These are phyloP conservation scores for Reticulitermes lucifugus DNA, from an alignment of 2,888 invertebrate species.

Conservation along the genomic window DNA sequence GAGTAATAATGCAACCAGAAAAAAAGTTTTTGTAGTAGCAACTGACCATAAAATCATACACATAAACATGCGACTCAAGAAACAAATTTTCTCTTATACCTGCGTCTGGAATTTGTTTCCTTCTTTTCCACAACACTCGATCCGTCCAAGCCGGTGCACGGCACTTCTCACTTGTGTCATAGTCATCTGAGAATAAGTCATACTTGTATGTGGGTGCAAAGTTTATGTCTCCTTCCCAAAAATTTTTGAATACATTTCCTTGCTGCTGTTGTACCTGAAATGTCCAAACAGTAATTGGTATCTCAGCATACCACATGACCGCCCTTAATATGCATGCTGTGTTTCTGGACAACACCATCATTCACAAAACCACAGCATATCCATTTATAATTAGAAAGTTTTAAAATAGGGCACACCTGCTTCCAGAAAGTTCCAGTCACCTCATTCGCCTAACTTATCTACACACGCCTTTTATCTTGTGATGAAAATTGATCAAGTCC, in stretches of 20 bases:
- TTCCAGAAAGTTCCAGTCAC: no score
- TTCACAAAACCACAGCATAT: no score
- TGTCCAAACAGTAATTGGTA: constrained; percentile 33
- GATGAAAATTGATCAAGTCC: no score
- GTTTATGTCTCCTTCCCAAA: constrained; percentile 89
- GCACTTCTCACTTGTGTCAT: constrained; percentile 98
- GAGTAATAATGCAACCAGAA: no score
- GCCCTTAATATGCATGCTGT: no score
- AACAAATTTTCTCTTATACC: constrained; percentile 61
- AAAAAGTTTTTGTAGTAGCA: no score
- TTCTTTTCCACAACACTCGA: constrained; percentile 92
- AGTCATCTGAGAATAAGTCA: constrained; percentile 98
- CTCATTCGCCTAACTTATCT: no score
- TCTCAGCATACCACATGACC: no score
- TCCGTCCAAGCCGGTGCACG: constrained; percentile 99
- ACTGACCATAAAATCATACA: neutral
- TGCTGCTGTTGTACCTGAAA: constrained; percentile 78
- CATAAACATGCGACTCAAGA: neutral
- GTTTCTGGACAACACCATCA: no score
- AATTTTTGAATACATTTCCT: constrained; percentile 91
- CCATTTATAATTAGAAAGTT: no score
- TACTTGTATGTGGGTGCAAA: constrained; percentile 99
- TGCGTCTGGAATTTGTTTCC: constrained; percentile 78
- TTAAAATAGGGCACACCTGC: no score
- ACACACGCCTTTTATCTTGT: no score